phyloP scores from a whole-genome alignment of 2,113 vertebrate species.

The Podarcis cretensis region DNA sequence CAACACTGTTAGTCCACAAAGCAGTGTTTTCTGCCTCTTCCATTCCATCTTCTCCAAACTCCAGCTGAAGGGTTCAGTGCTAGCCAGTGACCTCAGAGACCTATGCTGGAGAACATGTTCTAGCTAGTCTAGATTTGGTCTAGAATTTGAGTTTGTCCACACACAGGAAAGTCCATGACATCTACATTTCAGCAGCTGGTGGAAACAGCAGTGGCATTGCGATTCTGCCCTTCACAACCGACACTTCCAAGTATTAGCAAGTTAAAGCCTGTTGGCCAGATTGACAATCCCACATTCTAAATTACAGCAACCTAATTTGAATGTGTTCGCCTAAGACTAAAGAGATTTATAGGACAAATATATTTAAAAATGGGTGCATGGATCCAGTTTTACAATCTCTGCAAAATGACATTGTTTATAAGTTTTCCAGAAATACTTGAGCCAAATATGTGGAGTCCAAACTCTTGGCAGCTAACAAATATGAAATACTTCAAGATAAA shows the following conservation, averaged over 20 bases:
- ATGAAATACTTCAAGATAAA: conserved; percentile 14
- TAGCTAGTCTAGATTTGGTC: too few relatives aligned
- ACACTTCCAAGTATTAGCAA: not conserved
- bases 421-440: conserved; percentile 9
- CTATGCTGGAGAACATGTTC: not conserved
- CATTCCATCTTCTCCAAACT: not conserved
- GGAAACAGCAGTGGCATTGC: not conserved
- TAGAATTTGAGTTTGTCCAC: not conserved
- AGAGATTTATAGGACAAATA: not conserved
- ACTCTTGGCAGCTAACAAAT: not conserved
- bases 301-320: not conserved
- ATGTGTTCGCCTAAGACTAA: not conserved
- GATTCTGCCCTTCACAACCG: not conserved
- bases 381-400: rapidly evolving
- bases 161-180: not conserved
- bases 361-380: not conserved
- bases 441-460: not conserved
- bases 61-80: not conserved
- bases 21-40: not conserved
- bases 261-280: not conserved
- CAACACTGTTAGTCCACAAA: not conserved
- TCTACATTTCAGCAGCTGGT: not conserved
- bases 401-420: not conserved
- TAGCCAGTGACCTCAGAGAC: not conserved
- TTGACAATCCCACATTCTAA: not conserved